phyloP scores from a whole-genome alignment of 2,113 vertebrate species.

The Forbesichthys agassizii region DNA sequence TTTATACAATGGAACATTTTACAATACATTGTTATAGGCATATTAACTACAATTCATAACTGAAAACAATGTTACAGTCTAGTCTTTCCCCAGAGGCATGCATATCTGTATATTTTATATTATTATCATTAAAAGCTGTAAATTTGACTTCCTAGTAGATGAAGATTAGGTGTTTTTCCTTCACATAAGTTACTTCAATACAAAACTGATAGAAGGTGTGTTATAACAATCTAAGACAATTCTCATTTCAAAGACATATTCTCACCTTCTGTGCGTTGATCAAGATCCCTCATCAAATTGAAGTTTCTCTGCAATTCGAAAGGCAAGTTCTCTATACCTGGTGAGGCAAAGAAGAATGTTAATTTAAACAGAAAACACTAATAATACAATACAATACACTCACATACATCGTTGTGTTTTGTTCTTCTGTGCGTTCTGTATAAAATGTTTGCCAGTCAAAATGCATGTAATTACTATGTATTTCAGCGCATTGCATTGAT shows the following conservation, averaged over 20 bases:
- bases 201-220: not conserved
- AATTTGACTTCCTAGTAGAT: no score
- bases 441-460: not conserved
- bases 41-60: no score
- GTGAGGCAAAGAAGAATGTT: conserved; percentile 16
- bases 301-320: conserved; percentile 98
- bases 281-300: conserved; percentile 95
- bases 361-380: not conserved
- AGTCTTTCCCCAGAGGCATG: no score
- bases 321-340: conserved; percentile 96
- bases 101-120: no score
- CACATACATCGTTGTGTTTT: not conserved
- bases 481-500: not conserved
- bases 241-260: not conserved
- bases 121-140: no score
- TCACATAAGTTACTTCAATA: no score
- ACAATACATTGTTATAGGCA: no score
- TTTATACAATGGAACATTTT: not conserved
- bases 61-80: no score
- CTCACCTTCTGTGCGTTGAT: conserved; percentile 95
- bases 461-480: not conserved
- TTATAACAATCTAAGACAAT: not conserved
- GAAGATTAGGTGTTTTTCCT: no score
- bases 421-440: not conserved
- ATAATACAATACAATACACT: not conserved